A percentile compares a stretch with the other conserved stretches of the same genome.
Evolutionary conservation across 2,888 invertebrate genomes (phyloP).

Genomic region (Calliopum simillimum): DNA sequence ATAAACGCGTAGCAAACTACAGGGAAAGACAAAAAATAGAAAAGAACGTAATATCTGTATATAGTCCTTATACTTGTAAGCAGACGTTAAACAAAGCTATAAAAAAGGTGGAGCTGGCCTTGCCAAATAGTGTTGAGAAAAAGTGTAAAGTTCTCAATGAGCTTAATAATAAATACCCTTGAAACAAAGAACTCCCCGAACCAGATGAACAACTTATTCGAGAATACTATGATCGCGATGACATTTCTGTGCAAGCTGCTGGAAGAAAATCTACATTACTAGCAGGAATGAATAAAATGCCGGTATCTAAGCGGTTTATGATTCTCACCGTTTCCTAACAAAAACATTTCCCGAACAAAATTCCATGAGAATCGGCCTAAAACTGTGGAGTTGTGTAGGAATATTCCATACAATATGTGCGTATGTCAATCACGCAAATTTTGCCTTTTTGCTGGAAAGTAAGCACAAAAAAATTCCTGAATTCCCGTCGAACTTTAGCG

Average conservation of each 20-base stretch:
- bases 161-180: background rate
- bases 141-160: background rate
- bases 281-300: background rate
- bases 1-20: background rate
- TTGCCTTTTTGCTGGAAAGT: slow-evolving; percentile 2
- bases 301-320: background rate
- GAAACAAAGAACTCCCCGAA: background rate
- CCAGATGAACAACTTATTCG: background rate
- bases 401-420: background rate
- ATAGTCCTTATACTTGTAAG: background rate
- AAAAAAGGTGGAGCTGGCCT: background rate
- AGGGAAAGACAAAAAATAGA: background rate
- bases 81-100: background rate
- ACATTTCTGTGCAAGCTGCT: slow-evolving; percentile 1
- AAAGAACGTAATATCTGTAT: background rate
- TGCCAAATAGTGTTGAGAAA: background rate
- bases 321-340: background rate
- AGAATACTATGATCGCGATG: background rate
- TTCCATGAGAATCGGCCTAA: background rate
- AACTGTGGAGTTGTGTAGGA: background rate
- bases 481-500: background rate
- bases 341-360: background rate
- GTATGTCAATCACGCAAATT: background rate
- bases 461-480: background rate
- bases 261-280: background rate